Evolutionary conservation across 64 coral and sea anemone genomes (phyloP), one percentile per base, ranked within the genome.

Genomic region (Stichodactyla mertensii): DNA sequence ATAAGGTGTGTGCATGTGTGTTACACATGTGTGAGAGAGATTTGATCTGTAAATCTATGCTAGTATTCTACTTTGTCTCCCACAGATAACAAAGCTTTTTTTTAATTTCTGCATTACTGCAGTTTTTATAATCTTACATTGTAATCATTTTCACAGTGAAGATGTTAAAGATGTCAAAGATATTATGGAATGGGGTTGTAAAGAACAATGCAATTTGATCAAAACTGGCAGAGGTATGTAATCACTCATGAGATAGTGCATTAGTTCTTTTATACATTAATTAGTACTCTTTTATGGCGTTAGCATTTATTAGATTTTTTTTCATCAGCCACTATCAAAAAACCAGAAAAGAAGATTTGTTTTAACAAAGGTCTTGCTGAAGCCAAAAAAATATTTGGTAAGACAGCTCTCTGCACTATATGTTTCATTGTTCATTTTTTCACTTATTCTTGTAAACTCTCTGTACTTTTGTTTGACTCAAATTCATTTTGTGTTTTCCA

Each of bases 181-280:
- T 16, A 71, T 91, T 12, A 70, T 82, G 31, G 7, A 26, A 16
- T 94, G 93, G 93, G 77, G 87, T 12, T 94, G 93, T 94, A 82
- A 83, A 36, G 77, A 88, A 77, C 88, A 88, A 54, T 60, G 83
- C 5, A 57, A 22, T 18, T 90, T 94, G 55, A 91, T 94, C 31
- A 71, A 88, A 26, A 94, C 57, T 85, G 93, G 89, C n/a, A 87
- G 93, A 94, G 89, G 93, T 94, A 64, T 80, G 31, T 13, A 64
- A 6, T 22, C 18, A 66, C 2, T 66, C 0, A 66, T 66, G 18
- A 5, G 19, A n/a, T 45, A 45, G 36, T 1, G 36, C 36, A 45
- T 45, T 45, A 45, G 36, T 45, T 45, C 36, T 45, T 45, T 45
- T 45, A 45, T 45, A 45, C 36, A 45, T 45, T 45, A 45, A 45